A percentile compares a stretch with the other conserved stretches of the same genome.
These are phyloP conservation scores for Dipus sagitta DNA, from an alignment of 2,797 vertebrate genomes.

Conservation along the genomic window DNA sequence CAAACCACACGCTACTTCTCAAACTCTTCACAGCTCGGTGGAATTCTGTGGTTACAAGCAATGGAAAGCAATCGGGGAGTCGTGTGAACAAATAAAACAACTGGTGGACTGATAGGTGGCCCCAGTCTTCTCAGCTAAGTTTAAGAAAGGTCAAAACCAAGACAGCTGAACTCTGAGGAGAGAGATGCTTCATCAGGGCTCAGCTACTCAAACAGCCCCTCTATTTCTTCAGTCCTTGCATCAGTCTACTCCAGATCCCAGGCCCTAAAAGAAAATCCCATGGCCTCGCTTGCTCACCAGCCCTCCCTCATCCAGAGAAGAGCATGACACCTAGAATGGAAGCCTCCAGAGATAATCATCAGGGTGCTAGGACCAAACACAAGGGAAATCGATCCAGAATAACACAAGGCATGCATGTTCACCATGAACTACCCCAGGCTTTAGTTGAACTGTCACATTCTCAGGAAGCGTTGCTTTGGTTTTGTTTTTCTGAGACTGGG, in stretches of 20 bases:
- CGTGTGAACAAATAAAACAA: neutral
- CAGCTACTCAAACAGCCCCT: neutral
- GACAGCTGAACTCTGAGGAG: neutral
- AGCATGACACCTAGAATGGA: neutral
- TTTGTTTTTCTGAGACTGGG: neutral
- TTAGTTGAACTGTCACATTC: neutral
- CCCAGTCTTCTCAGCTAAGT: neutral
- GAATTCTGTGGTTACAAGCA: neutral
- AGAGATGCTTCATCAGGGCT: neutral
- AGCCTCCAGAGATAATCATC: neutral
- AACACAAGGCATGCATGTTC: neutral
- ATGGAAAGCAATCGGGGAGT: neutral
- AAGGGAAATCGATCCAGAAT: neutral
- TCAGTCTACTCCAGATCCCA: neutral
- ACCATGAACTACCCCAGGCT: neutral
- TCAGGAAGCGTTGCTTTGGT: neutral
- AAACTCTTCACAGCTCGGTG: neutral
- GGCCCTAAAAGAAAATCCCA: neutral
- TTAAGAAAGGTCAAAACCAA: neutral
- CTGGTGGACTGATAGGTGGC: neutral
- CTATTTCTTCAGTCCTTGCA: neutral
- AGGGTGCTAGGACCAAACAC: neutral
- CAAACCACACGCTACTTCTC: neutral
- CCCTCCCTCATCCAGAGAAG: neutral
- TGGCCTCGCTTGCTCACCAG: neutral